These are phyloP conservation scores for Macquaria australasica DNA, from an alignment of 2,113 vertebrate species.

Conservation along the genomic window DNA sequence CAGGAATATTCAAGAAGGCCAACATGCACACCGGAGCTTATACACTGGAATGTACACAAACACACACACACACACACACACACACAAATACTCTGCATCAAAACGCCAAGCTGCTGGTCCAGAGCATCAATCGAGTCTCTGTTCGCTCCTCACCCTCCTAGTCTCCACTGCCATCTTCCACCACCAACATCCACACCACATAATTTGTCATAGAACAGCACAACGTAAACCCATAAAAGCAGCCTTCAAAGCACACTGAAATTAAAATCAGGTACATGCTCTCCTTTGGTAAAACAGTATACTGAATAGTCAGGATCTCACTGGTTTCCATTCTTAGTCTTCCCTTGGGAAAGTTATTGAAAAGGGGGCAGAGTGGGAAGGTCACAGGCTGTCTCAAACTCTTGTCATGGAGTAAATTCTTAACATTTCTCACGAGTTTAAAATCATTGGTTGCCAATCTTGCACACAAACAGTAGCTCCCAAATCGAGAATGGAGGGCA, in stretches of 20 bases:
- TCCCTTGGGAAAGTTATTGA: constrained; percentile 34
- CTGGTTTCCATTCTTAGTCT: constrained; percentile 11
- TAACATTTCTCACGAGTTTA: constrained; percentile 43
- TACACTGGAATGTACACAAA: constrained; percentile 45
- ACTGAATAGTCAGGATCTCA: not conserved
- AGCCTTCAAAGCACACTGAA: constrained; percentile 26
- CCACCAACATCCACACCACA: constrained; percentile 55
- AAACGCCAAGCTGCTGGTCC: constrained; percentile 29
- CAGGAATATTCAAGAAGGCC: constrained; percentile 15
- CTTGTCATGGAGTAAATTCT: constrained; percentile 51
- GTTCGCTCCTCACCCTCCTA: constrained; percentile 43
- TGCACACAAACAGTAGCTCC: constrained; percentile 19
- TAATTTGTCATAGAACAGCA: constrained; percentile 54
- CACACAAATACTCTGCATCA: constrained; percentile 33
- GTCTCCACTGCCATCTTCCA: constrained; percentile 59
- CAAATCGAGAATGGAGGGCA: not conserved
- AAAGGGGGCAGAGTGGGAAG: constrained; percentile 15
- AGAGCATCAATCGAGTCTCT: constrained; percentile 61
- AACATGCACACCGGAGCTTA: constrained; percentile 18
- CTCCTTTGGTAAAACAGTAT: not conserved
- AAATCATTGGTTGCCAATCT: constrained; percentile 33
- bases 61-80: constrained; percentile 45
- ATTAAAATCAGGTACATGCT: constrained; percentile 24
- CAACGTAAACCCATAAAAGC: constrained; percentile 27
- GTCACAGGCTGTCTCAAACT: constrained; percentile 36